Evolutionary conservation across 2,113 vertebrate genomes (phyloP).

Genomic region (Ochotona princeps): DNA sequence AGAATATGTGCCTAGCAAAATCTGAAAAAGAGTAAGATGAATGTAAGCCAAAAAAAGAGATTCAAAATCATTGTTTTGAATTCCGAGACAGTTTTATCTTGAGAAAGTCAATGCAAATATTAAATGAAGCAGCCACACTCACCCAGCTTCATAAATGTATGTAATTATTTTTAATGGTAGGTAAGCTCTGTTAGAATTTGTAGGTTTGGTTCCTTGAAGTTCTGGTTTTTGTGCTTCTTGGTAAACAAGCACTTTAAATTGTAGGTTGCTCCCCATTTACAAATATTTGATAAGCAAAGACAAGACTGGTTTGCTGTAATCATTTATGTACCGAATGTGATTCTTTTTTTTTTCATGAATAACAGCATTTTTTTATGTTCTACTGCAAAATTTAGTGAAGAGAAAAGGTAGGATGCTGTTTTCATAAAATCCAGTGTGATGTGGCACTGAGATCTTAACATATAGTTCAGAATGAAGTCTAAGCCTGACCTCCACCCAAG

Average conservation of each 20-base stretch:
- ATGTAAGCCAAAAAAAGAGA: background rate
- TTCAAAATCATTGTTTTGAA: background rate
- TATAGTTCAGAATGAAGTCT: conserved; percentile 64
- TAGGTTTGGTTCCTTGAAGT: background rate
- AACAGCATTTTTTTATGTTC: conserved; percentile 28
- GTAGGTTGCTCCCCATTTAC: background rate
- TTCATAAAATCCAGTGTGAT: background rate
- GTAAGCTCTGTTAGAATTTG: background rate
- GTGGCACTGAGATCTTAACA: conserved; percentile 22
- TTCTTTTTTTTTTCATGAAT: conserved; percentile 58
- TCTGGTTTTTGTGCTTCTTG: background rate
- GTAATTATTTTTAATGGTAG: conserved; percentile 17
- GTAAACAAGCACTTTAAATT: background rate
- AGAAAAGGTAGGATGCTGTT: background rate
- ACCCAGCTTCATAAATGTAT: background rate
- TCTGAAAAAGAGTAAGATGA: background rate
- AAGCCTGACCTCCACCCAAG: conserved; percentile 54
- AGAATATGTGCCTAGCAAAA: background rate
- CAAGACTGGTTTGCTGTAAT: background rate
- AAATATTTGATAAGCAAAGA: background rate
- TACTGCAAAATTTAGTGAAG: conserved; percentile 47
- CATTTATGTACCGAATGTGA: background rate
- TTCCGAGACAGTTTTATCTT: background rate
- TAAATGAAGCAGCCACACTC: background rate
- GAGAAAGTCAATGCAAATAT: conserved; percentile 14